These are phyloP conservation scores for Nudaria mundana DNA, from an alignment of 2,888 invertebrate species.

Conservation along the genomic window DNA sequence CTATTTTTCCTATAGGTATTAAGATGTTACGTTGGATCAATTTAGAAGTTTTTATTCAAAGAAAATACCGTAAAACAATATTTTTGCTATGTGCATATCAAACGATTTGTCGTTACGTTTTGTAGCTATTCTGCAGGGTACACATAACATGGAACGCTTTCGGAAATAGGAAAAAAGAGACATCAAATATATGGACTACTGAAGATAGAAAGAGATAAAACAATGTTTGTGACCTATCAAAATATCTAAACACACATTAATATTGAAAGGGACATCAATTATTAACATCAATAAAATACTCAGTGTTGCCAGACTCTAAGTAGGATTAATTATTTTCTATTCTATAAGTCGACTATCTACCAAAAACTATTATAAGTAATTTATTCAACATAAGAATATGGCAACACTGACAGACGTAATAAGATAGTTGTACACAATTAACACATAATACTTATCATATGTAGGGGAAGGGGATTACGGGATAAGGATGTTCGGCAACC, in stretches of 20 bases:
- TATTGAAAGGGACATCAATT: conserved; percentile 30
- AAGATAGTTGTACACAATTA: conserved; percentile 18
- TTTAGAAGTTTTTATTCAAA: background rate
- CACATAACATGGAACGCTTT: conserved; percentile 45
- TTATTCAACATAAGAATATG: conserved; percentile 1
- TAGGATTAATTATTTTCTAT: no score
- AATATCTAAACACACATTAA: conserved; percentile 28
- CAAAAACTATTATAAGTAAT: no score
- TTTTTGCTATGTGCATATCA: conserved; percentile 45
- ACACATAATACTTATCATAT: conserved; percentile 16
- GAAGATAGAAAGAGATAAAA: conserved; percentile 37
- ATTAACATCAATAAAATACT: conserved; percentile 15
- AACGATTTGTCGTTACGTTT: conserved; percentile 37
- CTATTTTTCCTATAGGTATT: background rate
- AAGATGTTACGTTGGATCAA: no score
- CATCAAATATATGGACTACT: conserved; percentile 50
- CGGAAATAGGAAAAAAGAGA: conserved; percentile 47
- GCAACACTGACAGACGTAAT: conserved; percentile 18
- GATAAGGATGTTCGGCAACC: conserved; percentile 54
- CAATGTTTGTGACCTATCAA: conserved; percentile 31
- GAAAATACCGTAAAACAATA: background rate
- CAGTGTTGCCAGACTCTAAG: conserved; percentile 17
- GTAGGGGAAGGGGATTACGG: conserved; percentile 24
- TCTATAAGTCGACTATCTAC: no score
- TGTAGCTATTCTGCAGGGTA: no score